phyloP scores from a whole-genome alignment of 1,140 invertebrate species.

The Steinernema khuongi region DNA sequence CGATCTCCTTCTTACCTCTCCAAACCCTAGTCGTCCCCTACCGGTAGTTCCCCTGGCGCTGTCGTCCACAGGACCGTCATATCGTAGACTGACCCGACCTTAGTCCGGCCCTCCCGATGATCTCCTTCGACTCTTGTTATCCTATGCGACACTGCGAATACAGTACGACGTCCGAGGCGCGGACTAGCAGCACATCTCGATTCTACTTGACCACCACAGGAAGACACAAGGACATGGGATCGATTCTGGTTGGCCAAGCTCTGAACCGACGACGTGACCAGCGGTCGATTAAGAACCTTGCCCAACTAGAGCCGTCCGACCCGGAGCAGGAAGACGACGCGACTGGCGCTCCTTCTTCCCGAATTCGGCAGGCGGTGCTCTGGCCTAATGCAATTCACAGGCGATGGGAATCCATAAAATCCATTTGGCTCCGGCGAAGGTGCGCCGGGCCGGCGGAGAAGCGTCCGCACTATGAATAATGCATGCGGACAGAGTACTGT shows the following conservation, averaged over 20 bases:
- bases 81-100: neutral
- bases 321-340: neutral
- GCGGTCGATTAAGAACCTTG: neutral
- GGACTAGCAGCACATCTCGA: neutral
- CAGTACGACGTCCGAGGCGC: no score
- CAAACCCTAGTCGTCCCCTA: neutral
- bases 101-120: neutral
- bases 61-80: neutral
- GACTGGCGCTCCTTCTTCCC: neutral
- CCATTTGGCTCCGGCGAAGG: neutral
- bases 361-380: neutral
- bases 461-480: slow-evolving; percentile 3
- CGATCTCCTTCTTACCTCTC: slow-evolving; percentile 5
- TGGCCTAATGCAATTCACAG: slow-evolving; percentile 2
- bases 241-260: slow-evolving; percentile 1
- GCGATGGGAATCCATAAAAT: slow-evolving; percentile 8
- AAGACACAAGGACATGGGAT: neutral
- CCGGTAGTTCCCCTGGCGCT: neutral
- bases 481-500: slow-evolving; percentile 1
- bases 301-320: slow-evolving; percentile 1
- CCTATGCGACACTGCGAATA: neutral
- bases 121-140: neutral
- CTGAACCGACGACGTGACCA: neutral
- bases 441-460: neutral
- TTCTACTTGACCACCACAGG: neutral